phyloP scores from a whole-genome alignment of 2,797 vertebrate species.

The Scolopax bukidnonensis region DNA sequence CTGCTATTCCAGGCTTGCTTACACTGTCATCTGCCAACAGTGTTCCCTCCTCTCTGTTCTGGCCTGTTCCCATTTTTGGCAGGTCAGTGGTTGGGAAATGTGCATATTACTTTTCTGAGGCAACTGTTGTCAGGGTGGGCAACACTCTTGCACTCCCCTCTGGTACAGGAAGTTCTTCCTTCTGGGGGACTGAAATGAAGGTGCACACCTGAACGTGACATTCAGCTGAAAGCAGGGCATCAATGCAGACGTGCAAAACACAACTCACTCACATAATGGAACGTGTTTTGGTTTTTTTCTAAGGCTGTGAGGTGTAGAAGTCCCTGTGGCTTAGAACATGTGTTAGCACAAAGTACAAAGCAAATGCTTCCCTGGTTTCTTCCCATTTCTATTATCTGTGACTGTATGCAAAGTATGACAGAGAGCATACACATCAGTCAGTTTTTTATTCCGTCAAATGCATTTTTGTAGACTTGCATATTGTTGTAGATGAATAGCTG shows the following conservation, averaged over 20 bases:
- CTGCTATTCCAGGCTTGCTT: neutral
- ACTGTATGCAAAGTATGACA: neutral
- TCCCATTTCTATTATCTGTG: neutral
- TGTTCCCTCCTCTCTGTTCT: neutral
- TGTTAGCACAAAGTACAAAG: neutral
- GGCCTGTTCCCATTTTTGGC: neutral
- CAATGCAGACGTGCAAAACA: neutral
- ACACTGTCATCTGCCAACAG: neutral
- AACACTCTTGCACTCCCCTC: neutral
- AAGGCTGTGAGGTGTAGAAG: neutral
- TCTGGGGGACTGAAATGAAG: accelerated
- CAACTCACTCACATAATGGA: neutral
- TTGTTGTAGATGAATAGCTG: neutral
- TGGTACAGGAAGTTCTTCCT: neutral
- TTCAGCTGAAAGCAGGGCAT: neutral
- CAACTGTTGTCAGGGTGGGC: neutral
- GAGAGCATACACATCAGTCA: neutral
- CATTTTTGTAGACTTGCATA: neutral
- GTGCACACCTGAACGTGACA: neutral
- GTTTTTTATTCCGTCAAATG: neutral
- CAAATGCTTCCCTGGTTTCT: neutral
- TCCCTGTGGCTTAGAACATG: neutral
- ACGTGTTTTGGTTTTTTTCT: neutral
- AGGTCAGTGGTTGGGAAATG: neutral
- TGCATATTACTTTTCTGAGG: neutral